Evolutionary conservation across 2,797 vertebrate species (phyloP), one percentile per base, ranked within the genome.

Genomic region (Cottoperca gobio): DNA sequence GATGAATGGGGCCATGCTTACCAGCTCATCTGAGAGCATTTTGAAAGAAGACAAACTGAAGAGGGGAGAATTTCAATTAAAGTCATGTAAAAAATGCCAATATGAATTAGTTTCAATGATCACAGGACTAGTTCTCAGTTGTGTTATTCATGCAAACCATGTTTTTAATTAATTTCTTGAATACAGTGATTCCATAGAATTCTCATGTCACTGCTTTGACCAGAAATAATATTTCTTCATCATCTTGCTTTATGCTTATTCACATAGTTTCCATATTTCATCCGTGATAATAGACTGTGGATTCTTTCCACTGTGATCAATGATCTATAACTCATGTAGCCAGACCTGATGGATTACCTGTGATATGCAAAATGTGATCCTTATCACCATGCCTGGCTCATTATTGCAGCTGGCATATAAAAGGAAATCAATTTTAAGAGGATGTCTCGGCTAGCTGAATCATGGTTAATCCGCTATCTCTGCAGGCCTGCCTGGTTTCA

Each of bases 391-490:
- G 81, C n/a, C n/a, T 17, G 40, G 70, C 90, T 91, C 87, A 91
- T 93, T 90, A 92, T 76, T 91, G 86, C 68, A 86, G 86, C 68
- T 60, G 76, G 76, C 58, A 59, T 76, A 90, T 86, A 90, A 91
- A 80, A 55, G 76, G 50, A 92, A 94, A 94, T 94, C 87, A 87
- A 92, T 92, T 89, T 88, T 83, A 77, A 83, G 74, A 89, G 61
- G 73, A 71, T 86, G 73, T 89, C 74, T 70, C 59, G 63, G 82
- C 79, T 77, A 86, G 84, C 79, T 72, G 82, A 89, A 87, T 93
- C 85, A 85, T 52, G 61, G 52, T 85, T 85, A 84, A 83, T 81
- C 48, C 40, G 65, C 83, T 86, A 81, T 88, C 83, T 80, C 70
- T 64, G 73, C 40, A 76, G 73, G 61, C 42, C 80, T 81, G 73